A percentile compares a stretch with the other conserved stretches of the same genome.
Evolutionary conservation across 2,797 vertebrate genomes (phyloP).

Genomic region (Sebastiscus tertius): DNA sequence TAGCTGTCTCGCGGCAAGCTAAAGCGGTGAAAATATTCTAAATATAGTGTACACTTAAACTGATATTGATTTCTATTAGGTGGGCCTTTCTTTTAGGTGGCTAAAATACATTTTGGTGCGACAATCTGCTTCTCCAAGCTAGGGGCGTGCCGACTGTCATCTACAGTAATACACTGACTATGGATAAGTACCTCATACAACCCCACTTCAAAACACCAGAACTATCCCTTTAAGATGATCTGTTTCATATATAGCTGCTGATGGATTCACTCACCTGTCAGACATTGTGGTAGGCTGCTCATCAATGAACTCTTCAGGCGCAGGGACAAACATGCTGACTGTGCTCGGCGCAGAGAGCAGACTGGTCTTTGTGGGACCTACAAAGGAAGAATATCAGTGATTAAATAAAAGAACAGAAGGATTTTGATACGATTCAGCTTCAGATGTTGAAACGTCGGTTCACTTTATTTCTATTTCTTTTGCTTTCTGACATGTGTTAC

Average conservation of each 20-base stretch:
- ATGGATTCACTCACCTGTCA: slow-evolving; percentile 87
- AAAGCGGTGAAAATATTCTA: neutral
- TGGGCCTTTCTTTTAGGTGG: no score
- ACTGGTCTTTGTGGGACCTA: slow-evolving; percentile 96
- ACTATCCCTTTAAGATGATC: neutral
- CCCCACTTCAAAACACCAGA: neutral
- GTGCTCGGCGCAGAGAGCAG: slow-evolving; percentile 97
- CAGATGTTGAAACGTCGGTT: neutral
- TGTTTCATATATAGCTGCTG: neutral
- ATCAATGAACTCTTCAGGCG: slow-evolving; percentile 98
- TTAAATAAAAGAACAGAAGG: neutral
- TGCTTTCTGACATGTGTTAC: neutral
- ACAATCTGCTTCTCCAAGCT: neutral
- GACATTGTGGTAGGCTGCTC: slow-evolving; percentile 96
- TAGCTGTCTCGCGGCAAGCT: neutral
- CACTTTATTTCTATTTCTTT: neutral
- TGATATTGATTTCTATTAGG: no score
- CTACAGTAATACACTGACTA: neutral
- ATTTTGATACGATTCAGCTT: neutral
- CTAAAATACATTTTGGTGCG: neutral
- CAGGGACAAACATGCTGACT: slow-evolving; percentile 98
- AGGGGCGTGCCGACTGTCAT: accelerated
- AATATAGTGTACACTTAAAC: neutral
- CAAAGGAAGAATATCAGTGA: neutral
- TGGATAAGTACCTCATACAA: neutral